Base-by-base conservation (phyloP, 92 coral and sea anemone species). In the Muricea muricata region DNA sequence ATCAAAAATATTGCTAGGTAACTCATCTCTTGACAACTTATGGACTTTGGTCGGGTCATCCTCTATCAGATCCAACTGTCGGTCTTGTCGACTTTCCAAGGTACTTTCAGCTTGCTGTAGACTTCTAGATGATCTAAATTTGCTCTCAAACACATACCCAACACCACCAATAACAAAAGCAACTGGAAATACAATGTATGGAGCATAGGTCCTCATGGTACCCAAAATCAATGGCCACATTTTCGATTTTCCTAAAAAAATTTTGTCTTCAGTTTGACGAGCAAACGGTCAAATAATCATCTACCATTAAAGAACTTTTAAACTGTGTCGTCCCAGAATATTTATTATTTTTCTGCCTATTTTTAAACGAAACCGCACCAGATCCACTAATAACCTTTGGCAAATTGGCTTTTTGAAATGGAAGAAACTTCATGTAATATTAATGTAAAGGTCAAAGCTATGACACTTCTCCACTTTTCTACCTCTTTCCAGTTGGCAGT, bases 51-150 rank as follows among this genome's bases (percentile, higher is more conserved):
- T 96, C 0, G 91, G 91, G 75, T 97, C 99, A 0, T 78, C 83
- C 13, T 91, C 83, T 11, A 90, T 48, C 23, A 91, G 50, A 45
- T 93, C 98, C 21, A 97, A 61, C 81, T 92, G 95, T 76, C 99
- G 76, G 18, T 90, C 87, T 37, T 95, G 90, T 2, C 98, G 97
- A 80, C 93, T 91, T 52, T 97, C 98, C n/a, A 97, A 84, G 3
- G 99, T 97, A 85, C 99, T 97, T 29, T 94, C 97, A 7, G 93
- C 89, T 31, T 88, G 92, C 39, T 91, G 93, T 94, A 97, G 93
- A 76, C 93, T 93, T 4, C 90, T 90, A 18, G 88, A 89, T 40
- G 88, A 90, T 41, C 99, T 84, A 14, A 93, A 84, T 40, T 90
- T 93, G 37, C 94, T 85, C 85, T 97, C 99, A 75, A 93, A 79